Evolutionary conservation across 2,797 vertebrate genomes (phyloP).

Genomic region (Tragelaphus eurycerus): DNA sequence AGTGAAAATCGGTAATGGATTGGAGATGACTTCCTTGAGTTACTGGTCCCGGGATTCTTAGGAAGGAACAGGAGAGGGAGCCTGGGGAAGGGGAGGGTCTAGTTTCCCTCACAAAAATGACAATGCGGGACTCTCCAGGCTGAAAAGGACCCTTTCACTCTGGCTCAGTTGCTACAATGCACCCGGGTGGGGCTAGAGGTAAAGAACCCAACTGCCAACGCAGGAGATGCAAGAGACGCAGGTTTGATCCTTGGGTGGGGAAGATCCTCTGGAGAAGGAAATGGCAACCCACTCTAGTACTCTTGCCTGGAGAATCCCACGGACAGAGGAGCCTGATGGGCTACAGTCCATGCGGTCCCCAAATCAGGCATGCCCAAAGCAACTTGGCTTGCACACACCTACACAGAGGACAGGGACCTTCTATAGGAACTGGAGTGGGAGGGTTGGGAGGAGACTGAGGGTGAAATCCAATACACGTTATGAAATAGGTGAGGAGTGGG

Average conservation of each 20-base stretch:
- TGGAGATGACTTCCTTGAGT: not conserved
- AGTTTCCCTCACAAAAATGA: not conserved
- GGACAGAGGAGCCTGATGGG: not conserved
- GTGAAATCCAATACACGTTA: not conserved
- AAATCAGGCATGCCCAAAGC: not conserved
- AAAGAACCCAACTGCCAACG: not conserved
- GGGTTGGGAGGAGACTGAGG: accelerated
- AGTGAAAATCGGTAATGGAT: not conserved
- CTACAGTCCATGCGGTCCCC: not conserved
- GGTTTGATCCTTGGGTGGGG: not conserved
- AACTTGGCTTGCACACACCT: not conserved
- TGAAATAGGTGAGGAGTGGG: not conserved
- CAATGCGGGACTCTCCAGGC: not conserved
- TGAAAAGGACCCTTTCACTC: not conserved
- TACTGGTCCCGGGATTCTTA: not conserved
- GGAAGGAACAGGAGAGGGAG: not conserved
- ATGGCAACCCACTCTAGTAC: not conserved
- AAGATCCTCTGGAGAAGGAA: not conserved
- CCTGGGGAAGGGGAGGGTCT: not conserved
- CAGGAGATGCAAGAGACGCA: not conserved
- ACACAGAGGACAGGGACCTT: not conserved
- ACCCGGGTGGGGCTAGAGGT: not conserved
- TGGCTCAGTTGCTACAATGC: not conserved
- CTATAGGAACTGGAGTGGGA: not conserved
- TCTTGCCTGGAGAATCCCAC: not conserved